Conservation (phyloP, 2,797 vertebrate genomes). For the Cryptoblepharus egeriae region DNA sequence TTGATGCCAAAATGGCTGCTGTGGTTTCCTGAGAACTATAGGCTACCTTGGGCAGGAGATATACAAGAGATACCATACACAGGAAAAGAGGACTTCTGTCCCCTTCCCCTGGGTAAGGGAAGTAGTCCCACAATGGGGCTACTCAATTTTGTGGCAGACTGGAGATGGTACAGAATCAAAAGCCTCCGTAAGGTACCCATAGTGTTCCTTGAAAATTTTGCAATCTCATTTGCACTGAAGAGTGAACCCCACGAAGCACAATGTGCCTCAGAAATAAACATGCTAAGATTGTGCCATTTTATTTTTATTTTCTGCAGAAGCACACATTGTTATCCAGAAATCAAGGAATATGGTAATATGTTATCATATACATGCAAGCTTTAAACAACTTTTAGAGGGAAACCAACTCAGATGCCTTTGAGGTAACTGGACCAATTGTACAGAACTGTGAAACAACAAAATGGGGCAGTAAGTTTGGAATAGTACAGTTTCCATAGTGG, state of each 20-base stretch:
- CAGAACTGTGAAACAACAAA: not conserved
- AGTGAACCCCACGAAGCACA: not conserved
- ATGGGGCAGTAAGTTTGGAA: not conserved
- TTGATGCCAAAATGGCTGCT: too few relatives aligned
- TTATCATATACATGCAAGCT: not conserved
- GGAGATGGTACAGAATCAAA: too few relatives aligned
- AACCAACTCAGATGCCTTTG: not conserved
- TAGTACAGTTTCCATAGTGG: not conserved
- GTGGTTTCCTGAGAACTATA: too few relatives aligned
- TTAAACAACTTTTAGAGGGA: not conserved
- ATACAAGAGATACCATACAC: too few relatives aligned
- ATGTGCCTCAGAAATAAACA: too few relatives aligned
- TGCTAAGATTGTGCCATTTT: not conserved
- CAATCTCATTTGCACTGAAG: constrained; percentile 6
- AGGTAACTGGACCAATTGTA: not conserved
- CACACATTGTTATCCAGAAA: not conserved
- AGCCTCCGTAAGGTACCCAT: too few relatives aligned
- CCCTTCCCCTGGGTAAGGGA: too few relatives aligned
- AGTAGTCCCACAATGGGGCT: too few relatives aligned
- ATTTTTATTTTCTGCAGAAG: constrained; percentile 10
- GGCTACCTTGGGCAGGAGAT: too few relatives aligned
- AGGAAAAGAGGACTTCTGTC: too few relatives aligned
- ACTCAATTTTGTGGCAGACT: too few relatives aligned
- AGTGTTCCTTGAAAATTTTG: constrained; percentile 30
- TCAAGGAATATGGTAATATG: not conserved